Evolutionary conservation across 2,888 invertebrate genomes (phyloP), one percentile per base, ranked within the genome.

Genomic region (Xestia ashworthii): DNA sequence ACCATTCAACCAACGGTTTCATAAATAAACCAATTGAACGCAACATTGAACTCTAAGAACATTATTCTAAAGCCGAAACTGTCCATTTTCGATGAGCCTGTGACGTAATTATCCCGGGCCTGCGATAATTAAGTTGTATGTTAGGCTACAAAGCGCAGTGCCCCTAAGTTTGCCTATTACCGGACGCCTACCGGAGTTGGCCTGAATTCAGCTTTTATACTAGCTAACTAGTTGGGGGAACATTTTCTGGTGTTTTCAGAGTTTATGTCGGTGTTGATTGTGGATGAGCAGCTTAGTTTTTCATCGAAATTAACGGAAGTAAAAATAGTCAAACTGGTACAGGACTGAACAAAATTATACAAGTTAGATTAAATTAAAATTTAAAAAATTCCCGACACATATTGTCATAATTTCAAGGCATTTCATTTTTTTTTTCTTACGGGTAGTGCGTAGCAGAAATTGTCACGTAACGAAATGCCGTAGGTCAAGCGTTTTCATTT

Each of bases 41-140:
- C 41, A 25, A 53, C 8, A 32, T 41, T 44, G 44, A 22, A 16
- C 53, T 62, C 16, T 11, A n/a, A 16, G 53, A 67, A 38, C 48
- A 38, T 53, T 25, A 46, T 66, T 38, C 14, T 25, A 41, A 76
- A 46, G 74, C 16, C 72, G 58, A 76, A 86, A 83, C 86, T 85
- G 87, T 85, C 87, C 86, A 91, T 91, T 84, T 87, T 79, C 68
- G 69, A 84, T 78, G 68, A 64, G 25, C 58, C 58, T 53, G 76
- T 80, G 86, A 81, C 84, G 80, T 88, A 87, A 85, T 87, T 88
- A 88, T 38, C 74, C 76, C 25, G 64, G 64, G 41, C 73, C 79
- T 38, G 88, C 85, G 92, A 93, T 93, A 94, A 94, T 94, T 93
- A 94, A 94, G 92, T 92, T 89, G 94, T 94, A 92, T 94, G 93